Percentiles rank a stretch among this genome's conserved stretches.
Conservation (phyloP, 1,140 invertebrate genomes). For the Eulimnadia texana region DNA sequence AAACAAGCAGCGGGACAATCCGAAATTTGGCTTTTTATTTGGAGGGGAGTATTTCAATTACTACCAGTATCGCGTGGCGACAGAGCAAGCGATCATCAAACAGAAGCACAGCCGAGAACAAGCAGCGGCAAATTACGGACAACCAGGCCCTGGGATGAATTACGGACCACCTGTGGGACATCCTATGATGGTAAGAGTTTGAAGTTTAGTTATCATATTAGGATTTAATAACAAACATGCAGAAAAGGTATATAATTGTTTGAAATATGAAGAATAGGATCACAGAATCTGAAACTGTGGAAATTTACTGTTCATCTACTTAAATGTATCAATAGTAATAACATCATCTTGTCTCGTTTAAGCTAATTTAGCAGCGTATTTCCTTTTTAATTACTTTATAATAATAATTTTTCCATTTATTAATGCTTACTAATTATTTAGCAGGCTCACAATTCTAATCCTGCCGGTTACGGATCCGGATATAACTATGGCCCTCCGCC, state of each 20-base stretch:
- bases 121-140: background rate
- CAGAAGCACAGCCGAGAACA: background rate
- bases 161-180: background rate
- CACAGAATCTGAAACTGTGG: no score
- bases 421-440: no score
- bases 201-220: background rate
- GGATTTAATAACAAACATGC: no score
- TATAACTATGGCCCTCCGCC: constrained; percentile 13
- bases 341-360: no score
- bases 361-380: no score
- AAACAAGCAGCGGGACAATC: constrained; percentile 93
- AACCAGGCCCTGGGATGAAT: background rate
- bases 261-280: no score
- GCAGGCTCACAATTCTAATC: background rate
- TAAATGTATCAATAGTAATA: no score
- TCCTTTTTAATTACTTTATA: no score
- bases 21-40: constrained; percentile 91
- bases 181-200: background rate
- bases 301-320: no score
- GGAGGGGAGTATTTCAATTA: constrained; percentile 90
- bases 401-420: no score
- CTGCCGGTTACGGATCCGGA: constrained; percentile 4
- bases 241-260: no score
- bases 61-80: constrained; percentile 89
- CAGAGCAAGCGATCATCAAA: constrained; percentile 54